A percentile compares a stretch with the other conserved stretches of the same genome.
Evolutionary conservation across 1,140 invertebrate genomes (phyloP).

Genomic region (Drosophila mauritiana): DNA sequence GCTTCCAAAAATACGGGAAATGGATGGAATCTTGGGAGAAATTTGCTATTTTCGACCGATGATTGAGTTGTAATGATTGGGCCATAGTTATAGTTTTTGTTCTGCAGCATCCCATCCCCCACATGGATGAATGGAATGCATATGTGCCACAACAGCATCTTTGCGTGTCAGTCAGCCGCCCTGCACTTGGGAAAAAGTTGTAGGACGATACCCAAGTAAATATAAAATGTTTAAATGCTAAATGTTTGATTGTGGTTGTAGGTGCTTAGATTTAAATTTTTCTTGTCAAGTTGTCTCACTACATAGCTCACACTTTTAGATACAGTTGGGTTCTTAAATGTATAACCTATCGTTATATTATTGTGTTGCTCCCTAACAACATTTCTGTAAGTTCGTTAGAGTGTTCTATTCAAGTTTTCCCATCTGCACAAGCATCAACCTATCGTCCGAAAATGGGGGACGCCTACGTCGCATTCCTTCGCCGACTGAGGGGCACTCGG

Average conservation of each 20-base stretch:
- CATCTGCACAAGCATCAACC: not conserved
- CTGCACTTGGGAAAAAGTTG: not conserved
- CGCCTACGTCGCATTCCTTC: constrained; percentile 46
- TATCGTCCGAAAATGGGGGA: constrained; percentile 16
- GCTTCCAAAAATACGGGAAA: constrained; percentile 74
- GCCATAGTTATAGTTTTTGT: constrained; percentile 36
- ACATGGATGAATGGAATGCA: constrained; percentile 61
- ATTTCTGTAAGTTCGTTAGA: no score
- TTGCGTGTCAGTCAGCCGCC: constrained; percentile 20
- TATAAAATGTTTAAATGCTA: not conserved
- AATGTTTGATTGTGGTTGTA: not conserved
- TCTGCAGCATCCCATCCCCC: constrained; percentile 25
- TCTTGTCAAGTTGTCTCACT: no score
- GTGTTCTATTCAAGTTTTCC: not conserved
- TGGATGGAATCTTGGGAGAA: constrained; percentile 53
- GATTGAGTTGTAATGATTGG: constrained; percentile 73
- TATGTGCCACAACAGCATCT: constrained; percentile 28
- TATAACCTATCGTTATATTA: not conserved
- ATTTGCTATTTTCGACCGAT: constrained; percentile 76
- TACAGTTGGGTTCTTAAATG: not conserved
- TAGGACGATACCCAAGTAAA: not conserved
- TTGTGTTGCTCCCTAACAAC: not conserved
- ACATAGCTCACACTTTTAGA: no score
- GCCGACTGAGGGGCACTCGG: constrained; percentile 26
- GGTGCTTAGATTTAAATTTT: no score